A percentile compares a stretch with the other conserved stretches of the same genome.
phyloP scores from a whole-genome alignment of 92 coral and sea anemone species.

The Porites rus region DNA sequence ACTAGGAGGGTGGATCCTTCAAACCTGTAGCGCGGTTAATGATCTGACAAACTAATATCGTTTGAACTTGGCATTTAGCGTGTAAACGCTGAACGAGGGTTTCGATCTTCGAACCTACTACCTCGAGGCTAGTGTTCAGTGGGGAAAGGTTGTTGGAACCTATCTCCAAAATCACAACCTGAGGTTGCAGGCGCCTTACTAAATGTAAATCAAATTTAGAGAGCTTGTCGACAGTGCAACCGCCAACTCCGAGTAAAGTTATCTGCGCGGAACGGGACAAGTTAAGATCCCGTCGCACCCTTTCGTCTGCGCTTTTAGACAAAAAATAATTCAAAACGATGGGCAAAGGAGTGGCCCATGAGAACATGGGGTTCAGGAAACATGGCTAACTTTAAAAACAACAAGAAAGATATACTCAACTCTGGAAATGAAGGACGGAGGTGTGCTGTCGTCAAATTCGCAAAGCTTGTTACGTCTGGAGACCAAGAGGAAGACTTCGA shows the following conservation, averaged over 20 bases:
- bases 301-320: background rate
- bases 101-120: background rate
- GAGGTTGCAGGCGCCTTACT: background rate
- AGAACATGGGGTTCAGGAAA: background rate
- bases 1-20: too few relatives aligned
- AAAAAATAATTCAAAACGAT: background rate
- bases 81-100: background rate
- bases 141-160: background rate
- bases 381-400: background rate
- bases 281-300: background rate
- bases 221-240: background rate
- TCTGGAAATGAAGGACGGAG: background rate
- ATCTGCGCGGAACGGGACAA: background rate
- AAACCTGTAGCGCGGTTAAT: too few relatives aligned
- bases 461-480: too few relatives aligned
- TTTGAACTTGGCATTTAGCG: too few relatives aligned
- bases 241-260: background rate
- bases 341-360: background rate
- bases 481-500: too few relatives aligned
- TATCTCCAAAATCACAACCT: background rate
- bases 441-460: too few relatives aligned
- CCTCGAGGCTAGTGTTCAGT: background rate
- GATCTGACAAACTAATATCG: background rate
- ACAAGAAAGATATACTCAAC: conserved; percentile 5
- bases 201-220: background rate